Percentiles rank a stretch among this genome's conserved stretches.
These are phyloP conservation scores for Enteromius treurensis DNA, from an alignment of 2,797 vertebrate genomes.

Conservation along the genomic window DNA sequence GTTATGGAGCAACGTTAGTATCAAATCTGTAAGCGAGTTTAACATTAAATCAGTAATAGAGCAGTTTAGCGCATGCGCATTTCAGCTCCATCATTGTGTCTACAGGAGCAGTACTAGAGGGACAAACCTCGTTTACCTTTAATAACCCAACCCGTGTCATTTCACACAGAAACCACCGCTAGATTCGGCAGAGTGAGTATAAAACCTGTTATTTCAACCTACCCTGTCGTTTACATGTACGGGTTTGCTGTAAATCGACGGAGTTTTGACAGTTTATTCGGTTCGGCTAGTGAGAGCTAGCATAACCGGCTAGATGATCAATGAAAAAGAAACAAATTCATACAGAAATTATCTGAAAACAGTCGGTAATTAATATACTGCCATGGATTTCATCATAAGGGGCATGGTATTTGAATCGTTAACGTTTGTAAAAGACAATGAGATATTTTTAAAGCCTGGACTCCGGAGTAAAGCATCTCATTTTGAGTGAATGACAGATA, in stretches of 20 bases:
- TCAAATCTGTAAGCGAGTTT: background rate
- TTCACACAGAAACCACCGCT: background rate
- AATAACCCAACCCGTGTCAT: constrained; percentile 14
- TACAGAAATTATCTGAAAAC: background rate
- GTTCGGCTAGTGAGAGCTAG: constrained; percentile 43
- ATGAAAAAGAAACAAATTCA: constrained; percentile 36
- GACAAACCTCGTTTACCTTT: constrained; percentile 46
- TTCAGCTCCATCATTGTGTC: constrained; percentile 77
- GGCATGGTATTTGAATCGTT: background rate
- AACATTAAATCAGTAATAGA: background rate
- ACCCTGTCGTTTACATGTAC: background rate
- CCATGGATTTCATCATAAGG: background rate
- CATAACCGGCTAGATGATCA: constrained; percentile 40
- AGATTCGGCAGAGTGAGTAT: constrained; percentile 44
- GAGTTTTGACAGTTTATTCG: constrained; percentile 39
- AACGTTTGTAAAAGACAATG: background rate
- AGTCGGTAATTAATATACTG: background rate
- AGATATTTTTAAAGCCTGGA: background rate
- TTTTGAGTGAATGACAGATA: constrained; percentile 24
- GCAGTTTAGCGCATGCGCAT: constrained; percentile 72
- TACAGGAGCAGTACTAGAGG: constrained; percentile 69
- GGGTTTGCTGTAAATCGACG: background rate
- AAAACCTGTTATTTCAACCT: background rate
- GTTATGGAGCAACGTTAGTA: background rate
- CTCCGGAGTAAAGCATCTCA: constrained; percentile 7